These are phyloP conservation scores for Zalophus californianus DNA, from an alignment of 2,797 vertebrate genomes.

Conservation along the genomic window DNA sequence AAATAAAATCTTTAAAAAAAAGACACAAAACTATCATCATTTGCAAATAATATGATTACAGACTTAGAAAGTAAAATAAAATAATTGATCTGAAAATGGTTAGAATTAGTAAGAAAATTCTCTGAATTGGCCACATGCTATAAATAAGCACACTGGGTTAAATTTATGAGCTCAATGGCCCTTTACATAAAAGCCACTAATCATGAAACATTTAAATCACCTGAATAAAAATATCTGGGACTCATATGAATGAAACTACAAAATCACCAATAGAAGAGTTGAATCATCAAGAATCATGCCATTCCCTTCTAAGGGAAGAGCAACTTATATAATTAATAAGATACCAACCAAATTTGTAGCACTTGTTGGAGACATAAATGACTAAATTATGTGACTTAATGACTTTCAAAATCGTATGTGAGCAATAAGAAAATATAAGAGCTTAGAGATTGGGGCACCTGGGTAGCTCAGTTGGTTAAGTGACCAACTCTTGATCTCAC, in stretches of 20 bases:
- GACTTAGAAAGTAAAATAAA: background rate
- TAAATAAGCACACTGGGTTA: background rate
- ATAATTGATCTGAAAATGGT: background rate
- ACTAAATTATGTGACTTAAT: background rate
- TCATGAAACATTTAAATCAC: background rate
- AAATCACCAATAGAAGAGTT: background rate
- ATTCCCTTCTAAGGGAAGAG: background rate
- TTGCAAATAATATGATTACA: background rate
- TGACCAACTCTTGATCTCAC: no score
- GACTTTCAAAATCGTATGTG: background rate
- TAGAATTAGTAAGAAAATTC: constrained; percentile 29
- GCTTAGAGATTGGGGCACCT: background rate
- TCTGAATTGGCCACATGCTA: background rate
- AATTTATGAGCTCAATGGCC: background rate
- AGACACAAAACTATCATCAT: background rate
- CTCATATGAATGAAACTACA: background rate
- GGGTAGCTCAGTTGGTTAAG: no score
- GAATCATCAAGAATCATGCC: background rate
- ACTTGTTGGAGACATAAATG: background rate
- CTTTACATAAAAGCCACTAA: background rate
- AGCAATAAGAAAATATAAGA: background rate
- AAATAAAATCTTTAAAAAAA: no score
- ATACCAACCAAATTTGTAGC: background rate
- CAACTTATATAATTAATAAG: background rate
- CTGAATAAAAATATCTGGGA: background rate